Evolutionary conservation across 2,888 invertebrate species (phyloP).

Genomic region (Liodrosophila aerea): DNA sequence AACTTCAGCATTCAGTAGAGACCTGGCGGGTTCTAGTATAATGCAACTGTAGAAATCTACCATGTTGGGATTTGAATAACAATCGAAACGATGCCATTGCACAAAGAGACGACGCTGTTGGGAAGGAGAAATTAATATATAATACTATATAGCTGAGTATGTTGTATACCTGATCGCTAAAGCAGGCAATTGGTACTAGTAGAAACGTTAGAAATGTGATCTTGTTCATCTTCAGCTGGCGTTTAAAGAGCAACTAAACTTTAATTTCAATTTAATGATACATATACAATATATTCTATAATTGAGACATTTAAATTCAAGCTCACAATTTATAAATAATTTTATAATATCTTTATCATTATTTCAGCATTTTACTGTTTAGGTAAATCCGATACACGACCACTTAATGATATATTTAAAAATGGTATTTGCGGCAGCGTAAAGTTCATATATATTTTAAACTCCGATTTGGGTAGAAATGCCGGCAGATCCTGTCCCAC

Average conservation of each 20-base stretch:
- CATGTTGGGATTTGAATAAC: neutral
- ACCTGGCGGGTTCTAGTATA: neutral
- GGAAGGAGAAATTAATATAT: neutral
- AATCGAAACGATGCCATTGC: constrained; percentile 1
- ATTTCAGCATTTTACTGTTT: neutral
- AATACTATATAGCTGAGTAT: no score
- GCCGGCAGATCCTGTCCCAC: constrained; percentile 37
- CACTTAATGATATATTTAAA: constrained; percentile 28
- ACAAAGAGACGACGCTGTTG: neutral
- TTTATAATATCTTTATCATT: no score
- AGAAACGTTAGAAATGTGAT: no score
- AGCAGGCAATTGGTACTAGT: no score
- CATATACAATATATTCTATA: no score
- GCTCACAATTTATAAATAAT: no score
- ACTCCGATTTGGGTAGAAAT: constrained; percentile 38
- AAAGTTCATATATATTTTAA: constrained; percentile 41
- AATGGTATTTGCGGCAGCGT: neutral
- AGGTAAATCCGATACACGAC: constrained; percentile 14
- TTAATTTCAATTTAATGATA: no score
- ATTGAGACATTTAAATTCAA: no score
- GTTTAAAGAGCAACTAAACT: no score
- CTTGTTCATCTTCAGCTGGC: no score
- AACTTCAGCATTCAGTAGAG: neutral
- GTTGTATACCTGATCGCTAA: no score
- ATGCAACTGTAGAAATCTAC: neutral